A percentile compares a stretch with the other conserved stretches of the same genome.
These are phyloP conservation scores for Pegoplata infirma DNA, from an alignment of 2,888 invertebrate genomes.

Conservation along the genomic window DNA sequence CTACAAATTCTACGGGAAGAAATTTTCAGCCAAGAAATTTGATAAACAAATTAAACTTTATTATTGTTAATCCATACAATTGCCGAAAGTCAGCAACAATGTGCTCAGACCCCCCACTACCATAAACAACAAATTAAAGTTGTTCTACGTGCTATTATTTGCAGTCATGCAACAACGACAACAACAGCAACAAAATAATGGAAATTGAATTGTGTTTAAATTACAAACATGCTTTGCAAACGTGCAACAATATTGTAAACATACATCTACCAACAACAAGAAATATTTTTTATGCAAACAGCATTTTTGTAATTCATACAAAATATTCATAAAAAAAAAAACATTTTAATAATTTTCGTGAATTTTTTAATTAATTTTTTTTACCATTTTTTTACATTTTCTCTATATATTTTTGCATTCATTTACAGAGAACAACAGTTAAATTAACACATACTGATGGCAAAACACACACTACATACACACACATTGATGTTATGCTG, in stretches of 20 bases:
- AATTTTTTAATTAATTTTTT: constrained; percentile 54
- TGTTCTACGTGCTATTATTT: constrained; percentile 57
- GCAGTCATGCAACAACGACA: constrained; percentile 51
- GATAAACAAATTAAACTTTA: too few species aligned
- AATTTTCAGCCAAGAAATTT: too few species aligned
- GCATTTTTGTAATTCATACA: constrained; percentile 3
- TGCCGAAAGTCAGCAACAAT: too few species aligned
- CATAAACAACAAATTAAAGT: constrained; percentile 52
- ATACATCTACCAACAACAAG: too few species aligned
- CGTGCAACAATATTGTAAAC: constrained; percentile 53
- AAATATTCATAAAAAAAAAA: constrained; percentile 14
- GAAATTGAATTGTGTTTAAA: constrained; percentile 60
- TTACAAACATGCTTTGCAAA: constrained; percentile 11
- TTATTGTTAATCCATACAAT: too few species aligned
- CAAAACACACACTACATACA: neutral
- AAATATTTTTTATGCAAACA: too few species aligned
- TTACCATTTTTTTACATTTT: neutral
- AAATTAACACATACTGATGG: neutral
- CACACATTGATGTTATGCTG: neutral
- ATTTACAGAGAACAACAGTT: constrained; percentile 14
- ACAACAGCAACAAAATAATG: constrained; percentile 37
- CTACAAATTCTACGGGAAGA: too few species aligned
- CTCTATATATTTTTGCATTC: neutral
- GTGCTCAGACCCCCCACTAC: too few species aligned
- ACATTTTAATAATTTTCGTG: constrained; percentile 45